A percentile compares a stretch with the other conserved stretches of the same genome.
phyloP scores from a whole-genome alignment of 2,113 vertebrate species.

The Ophiodon elongatus region DNA sequence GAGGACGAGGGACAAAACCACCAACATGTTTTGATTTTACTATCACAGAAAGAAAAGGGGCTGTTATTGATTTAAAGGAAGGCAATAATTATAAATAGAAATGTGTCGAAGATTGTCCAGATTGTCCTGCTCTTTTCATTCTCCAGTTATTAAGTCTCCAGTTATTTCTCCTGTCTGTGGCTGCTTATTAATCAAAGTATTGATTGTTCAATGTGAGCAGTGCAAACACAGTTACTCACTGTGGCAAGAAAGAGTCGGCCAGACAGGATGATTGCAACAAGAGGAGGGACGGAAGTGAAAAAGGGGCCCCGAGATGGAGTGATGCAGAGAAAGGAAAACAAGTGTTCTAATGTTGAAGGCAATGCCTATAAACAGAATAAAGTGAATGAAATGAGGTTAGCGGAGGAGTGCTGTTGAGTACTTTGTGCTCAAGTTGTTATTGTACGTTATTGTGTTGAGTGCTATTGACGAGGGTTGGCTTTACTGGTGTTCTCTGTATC shows the following conservation, averaged over 20 bases:
- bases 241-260: neutral
- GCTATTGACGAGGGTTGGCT: constrained; percentile 29
- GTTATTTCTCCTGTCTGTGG: constrained; percentile 24
- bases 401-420: constrained; percentile 4
- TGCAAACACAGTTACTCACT: neutral
- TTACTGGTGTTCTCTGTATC: constrained; percentile 17
- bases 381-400: constrained; percentile 32
- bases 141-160: neutral
- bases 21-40: neutral
- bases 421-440: constrained; percentile 39
- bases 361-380: neutral
- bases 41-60: neutral
- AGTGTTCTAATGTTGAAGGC: neutral
- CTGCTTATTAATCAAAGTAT: constrained; percentile 60
- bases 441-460: constrained; percentile 35
- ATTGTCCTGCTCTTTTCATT: neutral
- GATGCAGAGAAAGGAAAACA: constrained; percentile 8
- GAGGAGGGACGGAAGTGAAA: constrained; percentile 30
- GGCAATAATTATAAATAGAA: neutral
- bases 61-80: neutral
- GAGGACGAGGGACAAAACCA: neutral
- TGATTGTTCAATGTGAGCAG: constrained; percentile 35
- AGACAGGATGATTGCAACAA: constrained; percentile 30
- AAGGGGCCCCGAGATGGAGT: constrained; percentile 60
- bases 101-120: neutral